These are phyloP conservation scores for Camponotus floridanus DNA, from an alignment of 1,140 invertebrate species.

Conservation along the genomic window DNA sequence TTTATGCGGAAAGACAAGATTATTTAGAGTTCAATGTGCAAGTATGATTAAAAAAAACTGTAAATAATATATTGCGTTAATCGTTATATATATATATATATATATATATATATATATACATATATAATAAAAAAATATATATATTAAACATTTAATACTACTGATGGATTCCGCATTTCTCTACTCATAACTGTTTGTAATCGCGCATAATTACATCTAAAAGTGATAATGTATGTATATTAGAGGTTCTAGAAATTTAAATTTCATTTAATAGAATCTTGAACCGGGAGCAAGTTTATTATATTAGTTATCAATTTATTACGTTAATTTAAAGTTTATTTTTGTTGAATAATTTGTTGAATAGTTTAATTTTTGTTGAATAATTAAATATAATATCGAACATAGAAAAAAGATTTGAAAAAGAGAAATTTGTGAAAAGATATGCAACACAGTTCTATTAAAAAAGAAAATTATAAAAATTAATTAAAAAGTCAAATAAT, in stretches of 20 bases:
- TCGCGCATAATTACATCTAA: neutral
- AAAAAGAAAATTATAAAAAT: neutral
- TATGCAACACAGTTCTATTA: neutral
- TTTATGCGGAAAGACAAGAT: neutral
- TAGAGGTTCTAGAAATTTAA: neutral
- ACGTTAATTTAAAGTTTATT: neutral
- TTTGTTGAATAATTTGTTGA: neutral
- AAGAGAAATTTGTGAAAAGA: neutral
- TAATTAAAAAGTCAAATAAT: slow-evolving; percentile 12
- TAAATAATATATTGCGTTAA: no score
- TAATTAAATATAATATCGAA: neutral
- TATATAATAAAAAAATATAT: no score
- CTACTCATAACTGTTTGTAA: neutral
- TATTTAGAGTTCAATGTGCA: neutral
- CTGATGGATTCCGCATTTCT: neutral
- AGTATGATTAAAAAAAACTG: slow-evolving; percentile 1
- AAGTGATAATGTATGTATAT: neutral
- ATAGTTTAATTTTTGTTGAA: neutral
- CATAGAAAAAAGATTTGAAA: neutral
- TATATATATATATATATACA: no score
- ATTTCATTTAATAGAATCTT: neutral
- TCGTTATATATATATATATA: no score
- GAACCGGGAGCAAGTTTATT: neutral
- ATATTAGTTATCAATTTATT: neutral
- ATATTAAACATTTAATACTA: neutral